phyloP scores from a whole-genome alignment of 64 coral and sea anemone genomes.

The Anthopleura sola region DNA sequence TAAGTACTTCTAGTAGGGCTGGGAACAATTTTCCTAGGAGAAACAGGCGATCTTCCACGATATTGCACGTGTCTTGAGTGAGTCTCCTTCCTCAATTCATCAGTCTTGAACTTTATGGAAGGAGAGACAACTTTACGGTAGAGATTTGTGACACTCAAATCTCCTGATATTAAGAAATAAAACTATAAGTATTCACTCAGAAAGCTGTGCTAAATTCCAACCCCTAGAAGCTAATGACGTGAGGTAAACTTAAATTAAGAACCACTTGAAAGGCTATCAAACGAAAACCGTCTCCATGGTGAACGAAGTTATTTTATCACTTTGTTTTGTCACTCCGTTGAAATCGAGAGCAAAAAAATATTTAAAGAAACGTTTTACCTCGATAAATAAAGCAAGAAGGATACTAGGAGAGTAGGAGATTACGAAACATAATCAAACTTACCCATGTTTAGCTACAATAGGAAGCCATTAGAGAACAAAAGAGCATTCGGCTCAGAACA shows the following conservation, averaged over 20 bases:
- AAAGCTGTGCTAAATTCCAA: not conserved
- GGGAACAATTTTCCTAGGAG: not conserved
- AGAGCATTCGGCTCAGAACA: not conserved
- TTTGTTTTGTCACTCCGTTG: not conserved
- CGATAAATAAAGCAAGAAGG: not conserved
- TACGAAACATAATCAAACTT: slow-evolving; percentile 17
- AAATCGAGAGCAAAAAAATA: not conserved
- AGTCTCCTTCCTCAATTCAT: slow-evolving; percentile 43
- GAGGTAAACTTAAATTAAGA: not conserved
- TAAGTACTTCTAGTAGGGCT: slow-evolving; percentile 26
- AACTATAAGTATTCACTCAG: not conserved
- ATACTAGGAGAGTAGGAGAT: not conserved
- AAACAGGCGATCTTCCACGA: slow-evolving; percentile 39
- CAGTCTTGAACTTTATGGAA: slow-evolving; percentile 40
- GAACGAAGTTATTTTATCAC: not conserved
- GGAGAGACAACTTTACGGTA: slow-evolving; percentile 54
- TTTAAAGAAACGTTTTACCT: not conserved
- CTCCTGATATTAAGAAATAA: slow-evolving; percentile 9
- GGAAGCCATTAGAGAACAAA: slow-evolving; percentile 12
- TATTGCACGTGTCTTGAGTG: slow-evolving; percentile 32
- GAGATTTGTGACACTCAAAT: slow-evolving; percentile 24
- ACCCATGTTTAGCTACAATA: slow-evolving; percentile 21
- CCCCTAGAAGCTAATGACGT: not conserved
- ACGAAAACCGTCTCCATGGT: not conserved
- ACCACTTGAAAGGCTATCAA: not conserved